Percentiles rank a stretch among this genome's conserved stretches.
These are phyloP conservation scores for Spongilla lacustris DNA, from an alignment of 37 sponge, comb jelly and placozoan genomes.

Conservation along the genomic window DNA sequence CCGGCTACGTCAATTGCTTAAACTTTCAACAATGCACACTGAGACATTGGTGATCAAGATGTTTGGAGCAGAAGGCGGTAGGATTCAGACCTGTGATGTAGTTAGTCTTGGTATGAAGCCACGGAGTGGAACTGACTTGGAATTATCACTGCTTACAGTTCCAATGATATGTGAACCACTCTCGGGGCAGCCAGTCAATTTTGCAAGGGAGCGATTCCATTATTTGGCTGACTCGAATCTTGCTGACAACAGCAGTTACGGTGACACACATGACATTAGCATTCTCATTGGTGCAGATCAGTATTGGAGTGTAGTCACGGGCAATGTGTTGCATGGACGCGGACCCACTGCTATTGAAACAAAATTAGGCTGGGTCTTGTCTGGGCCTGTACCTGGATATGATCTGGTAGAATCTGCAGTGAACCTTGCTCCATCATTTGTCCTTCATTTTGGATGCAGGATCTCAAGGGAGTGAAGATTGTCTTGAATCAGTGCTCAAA, in stretches of 20 bases:
- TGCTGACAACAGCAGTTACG: background rate
- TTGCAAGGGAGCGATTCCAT: too few species aligned
- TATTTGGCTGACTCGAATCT: background rate
- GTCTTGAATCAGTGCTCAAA: too few species aligned
- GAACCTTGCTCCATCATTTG: too few species aligned
- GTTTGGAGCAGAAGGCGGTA: constrained; percentile 16
- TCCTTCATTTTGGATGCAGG: too few species aligned
- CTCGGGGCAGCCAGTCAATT: background rate
- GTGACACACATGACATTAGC: background rate
- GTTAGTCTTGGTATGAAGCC: background rate
- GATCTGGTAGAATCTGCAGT: too few species aligned
- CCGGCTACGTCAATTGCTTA: background rate
- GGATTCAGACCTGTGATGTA: background rate
- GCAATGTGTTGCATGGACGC: constrained; percentile 6
- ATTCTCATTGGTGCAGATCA: constrained; percentile 19
- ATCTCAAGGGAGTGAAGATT: too few species aligned
- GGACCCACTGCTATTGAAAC: constrained; percentile 19
- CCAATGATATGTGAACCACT: background rate
- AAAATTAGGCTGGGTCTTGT: constrained; percentile 30
- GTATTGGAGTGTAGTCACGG: constrained; percentile 27
- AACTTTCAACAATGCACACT: background rate
- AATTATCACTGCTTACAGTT: background rate
- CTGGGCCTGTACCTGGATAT: constrained; percentile 9
- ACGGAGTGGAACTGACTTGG: background rate
- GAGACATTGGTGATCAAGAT: constrained; percentile 5